phyloP scores from a whole-genome alignment of 2,113 vertebrate species.

The Cyprinodon variegatus region DNA sequence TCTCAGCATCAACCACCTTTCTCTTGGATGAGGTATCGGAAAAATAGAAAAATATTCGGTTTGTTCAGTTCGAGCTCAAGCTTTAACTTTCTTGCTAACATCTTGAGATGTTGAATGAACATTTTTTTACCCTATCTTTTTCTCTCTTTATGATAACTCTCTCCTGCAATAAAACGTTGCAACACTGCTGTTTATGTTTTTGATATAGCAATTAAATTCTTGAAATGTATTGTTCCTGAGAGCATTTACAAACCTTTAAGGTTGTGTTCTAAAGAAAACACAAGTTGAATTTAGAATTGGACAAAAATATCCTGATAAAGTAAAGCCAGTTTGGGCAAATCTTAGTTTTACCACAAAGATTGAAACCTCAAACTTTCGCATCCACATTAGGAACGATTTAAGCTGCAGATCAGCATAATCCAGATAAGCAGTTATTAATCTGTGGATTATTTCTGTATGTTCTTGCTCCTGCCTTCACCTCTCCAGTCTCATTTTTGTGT shows the following conservation, averaged over 20 bases:
- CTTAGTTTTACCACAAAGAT: not conserved
- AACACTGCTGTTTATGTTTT: too few relatives aligned
- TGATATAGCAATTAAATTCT: too few relatives aligned
- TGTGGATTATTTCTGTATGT: slow-evolving; percentile 18
- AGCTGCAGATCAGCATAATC: slow-evolving; percentile 19
- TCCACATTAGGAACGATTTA: not conserved
- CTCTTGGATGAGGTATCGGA: too few relatives aligned
- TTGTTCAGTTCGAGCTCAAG: not conserved
- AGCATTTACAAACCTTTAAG: too few relatives aligned
- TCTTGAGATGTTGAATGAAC: not conserved
- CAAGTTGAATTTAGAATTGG: too few relatives aligned
- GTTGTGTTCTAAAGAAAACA: too few relatives aligned
- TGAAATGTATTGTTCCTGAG: too few relatives aligned
- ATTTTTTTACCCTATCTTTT: not conserved
- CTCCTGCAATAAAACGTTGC: not conserved
- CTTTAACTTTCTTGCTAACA: not conserved
- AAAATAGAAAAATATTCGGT: not conserved
- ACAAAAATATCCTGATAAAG: too few relatives aligned
- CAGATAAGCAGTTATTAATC: slow-evolving; percentile 29
- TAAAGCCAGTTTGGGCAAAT: not conserved
- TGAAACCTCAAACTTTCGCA: not conserved
- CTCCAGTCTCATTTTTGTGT: slow-evolving; percentile 15
- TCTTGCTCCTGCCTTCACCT: slow-evolving; percentile 20
- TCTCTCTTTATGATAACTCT: not conserved
- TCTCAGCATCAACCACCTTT: not conserved